phyloP scores from a whole-genome alignment of 1,140 invertebrate genomes.

The Luehdorfia chinensis region DNA sequence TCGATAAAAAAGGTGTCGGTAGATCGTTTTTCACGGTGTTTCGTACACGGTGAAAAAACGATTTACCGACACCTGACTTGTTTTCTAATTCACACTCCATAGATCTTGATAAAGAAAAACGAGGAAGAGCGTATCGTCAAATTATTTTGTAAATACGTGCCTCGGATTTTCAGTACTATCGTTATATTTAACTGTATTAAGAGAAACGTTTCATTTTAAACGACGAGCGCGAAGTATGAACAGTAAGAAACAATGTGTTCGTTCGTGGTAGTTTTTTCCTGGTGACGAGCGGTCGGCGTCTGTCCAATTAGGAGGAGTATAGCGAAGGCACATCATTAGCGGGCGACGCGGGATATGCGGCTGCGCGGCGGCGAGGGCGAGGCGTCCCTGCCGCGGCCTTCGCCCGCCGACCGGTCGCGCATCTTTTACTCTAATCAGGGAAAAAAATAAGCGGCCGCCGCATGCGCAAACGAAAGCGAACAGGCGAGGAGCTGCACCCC shows the following conservation, averaged over 20 bases:
- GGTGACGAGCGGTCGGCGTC: constrained; percentile 39
- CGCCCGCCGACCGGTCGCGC: constrained; percentile 63
- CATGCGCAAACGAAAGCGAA: constrained; percentile 67
- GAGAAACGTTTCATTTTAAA: constrained; percentile 24
- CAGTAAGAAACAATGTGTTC: constrained; percentile 37
- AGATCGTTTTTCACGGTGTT: too few relatives aligned
- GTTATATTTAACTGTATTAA: too few relatives aligned
- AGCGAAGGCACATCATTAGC: constrained; percentile 64
- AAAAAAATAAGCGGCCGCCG: constrained; percentile 55
- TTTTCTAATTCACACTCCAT: not conserved
- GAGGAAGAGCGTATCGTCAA: too few relatives aligned
- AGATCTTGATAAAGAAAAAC: too few relatives aligned
- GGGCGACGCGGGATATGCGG: constrained; percentile 26
- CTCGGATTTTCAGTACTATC: too few relatives aligned
- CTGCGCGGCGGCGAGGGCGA: constrained; percentile 31
- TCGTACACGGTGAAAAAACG: not conserved
- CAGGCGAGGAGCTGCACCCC: constrained; percentile 54
- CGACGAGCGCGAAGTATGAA: constrained; percentile 30
- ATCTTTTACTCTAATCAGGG: constrained; percentile 73
- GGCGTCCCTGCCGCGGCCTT: constrained; percentile 56
- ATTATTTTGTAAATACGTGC: too few relatives aligned
- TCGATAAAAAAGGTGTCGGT: not conserved
- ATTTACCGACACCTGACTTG: not conserved
- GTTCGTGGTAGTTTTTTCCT: constrained; percentile 52
- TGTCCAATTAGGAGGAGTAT: constrained; percentile 69